A percentile compares a stretch with the other conserved stretches of the same genome.
phyloP scores from a whole-genome alignment of 2,797 vertebrate genomes.

The Eulemur albifrons region DNA sequence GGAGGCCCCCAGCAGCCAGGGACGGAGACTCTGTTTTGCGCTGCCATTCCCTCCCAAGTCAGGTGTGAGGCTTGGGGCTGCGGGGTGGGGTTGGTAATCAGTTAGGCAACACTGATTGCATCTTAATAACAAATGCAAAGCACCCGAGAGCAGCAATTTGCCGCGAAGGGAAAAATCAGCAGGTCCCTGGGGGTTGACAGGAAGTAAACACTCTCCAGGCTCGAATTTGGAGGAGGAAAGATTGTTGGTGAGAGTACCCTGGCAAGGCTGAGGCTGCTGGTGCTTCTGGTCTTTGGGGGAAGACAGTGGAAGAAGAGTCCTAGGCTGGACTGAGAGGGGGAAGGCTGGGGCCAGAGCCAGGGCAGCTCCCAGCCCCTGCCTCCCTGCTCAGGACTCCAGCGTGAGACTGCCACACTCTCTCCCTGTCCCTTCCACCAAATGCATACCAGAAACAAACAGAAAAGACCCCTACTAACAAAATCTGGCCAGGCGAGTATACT shows the following conservation, averaged over 20 bases:
- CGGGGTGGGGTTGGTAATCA: conserved; percentile 56
- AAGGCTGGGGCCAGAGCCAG: neutral
- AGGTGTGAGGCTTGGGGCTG: conserved; percentile 53
- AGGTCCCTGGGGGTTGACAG: conserved; percentile 61
- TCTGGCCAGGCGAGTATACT: neutral
- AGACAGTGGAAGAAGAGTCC: neutral
- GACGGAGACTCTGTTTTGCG: neutral
- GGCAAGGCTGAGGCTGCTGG: neutral
- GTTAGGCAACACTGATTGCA: conserved; percentile 73
- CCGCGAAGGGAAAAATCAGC: conserved; percentile 67
- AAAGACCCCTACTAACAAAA: neutral
- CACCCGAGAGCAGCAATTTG: conserved; percentile 70
- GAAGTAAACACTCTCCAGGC: conserved; percentile 64
- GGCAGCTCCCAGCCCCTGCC: accelerated
- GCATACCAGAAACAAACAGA: neutral
- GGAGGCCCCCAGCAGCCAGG: neutral
- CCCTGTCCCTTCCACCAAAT: neutral
- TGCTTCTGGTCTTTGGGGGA: neutral
- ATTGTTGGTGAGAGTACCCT: conserved; percentile 16
- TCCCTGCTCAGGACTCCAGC: neutral
- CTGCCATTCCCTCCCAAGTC: neutral
- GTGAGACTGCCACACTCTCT: neutral
- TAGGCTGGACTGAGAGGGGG: neutral
- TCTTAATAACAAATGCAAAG: conserved; percentile 74
- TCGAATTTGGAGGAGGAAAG: conserved; percentile 53